Evolutionary conservation across 1,140 invertebrate genomes (phyloP), one percentile per base, ranked within the genome.

Genomic region (Rhysida immarginata): DNA sequence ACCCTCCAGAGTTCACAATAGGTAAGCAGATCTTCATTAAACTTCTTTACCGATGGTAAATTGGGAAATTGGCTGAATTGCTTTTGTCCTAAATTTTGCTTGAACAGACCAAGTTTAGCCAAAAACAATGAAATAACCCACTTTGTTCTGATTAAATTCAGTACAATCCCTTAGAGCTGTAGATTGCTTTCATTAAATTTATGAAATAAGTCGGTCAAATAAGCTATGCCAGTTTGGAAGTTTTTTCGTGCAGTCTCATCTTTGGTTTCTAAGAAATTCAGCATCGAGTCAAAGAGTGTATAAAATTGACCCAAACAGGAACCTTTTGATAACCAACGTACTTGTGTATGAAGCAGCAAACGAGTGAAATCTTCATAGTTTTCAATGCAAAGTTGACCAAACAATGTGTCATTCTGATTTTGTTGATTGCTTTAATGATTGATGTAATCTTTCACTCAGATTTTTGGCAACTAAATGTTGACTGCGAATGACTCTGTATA

Each of bases 351-450:
- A 18, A 54, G 42, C 41, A 55, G 53, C 23, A 62, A 57, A 49
- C 57, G 56, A 54, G 55, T 53, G 29, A 57, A 62, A 24, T 62
- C 55, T 60, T 62, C 59, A 55, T 60, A 50, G 59, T 59, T 59
- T 25, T 52, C 27, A 57, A 26, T 14, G 46, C 59, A 62, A 48
- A 61, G 41, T 57, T 57, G 57, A 26, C 48, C 24, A 60, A 62
- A 58, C 52, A 60, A 55, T 59, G 45, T 53, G 42, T 55, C 55
- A 61, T 61, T 59, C 20, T 54, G 49, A 61, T 56, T 49, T 59
- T 53, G 49, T 60, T 59, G 14, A 59, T 26, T 26, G 57, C 57
- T 59, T 59, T 41, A 62, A 44, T 59, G 61, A 62, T 43, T 27
- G 26, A 55, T 56, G 51, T 27, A 58, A 52, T 11, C 53, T 54